Base-by-base conservation (phyloP, 1,140 invertebrate species). In the Bombus confusus region DNA sequence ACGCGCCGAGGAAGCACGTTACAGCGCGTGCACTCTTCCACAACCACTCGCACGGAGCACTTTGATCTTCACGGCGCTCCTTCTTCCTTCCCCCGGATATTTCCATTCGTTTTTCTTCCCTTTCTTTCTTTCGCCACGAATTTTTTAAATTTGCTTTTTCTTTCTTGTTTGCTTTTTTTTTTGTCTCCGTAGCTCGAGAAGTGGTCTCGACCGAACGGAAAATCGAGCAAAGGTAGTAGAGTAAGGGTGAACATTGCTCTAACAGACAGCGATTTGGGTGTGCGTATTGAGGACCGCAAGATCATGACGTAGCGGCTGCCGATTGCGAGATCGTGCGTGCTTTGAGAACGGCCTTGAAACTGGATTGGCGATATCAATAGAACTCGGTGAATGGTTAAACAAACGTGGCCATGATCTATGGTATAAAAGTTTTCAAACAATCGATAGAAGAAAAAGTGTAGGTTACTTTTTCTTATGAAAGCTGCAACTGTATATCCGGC, bases 241-340 rank as follows among this genome's bases (percentile, higher is more conserved):
- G 57, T 6, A 89, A 77, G 57, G 18, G 18, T 81, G 69, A 83
- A 89, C 39, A 43, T 72, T 52, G 83, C 68, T 78, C 59, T 73
- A 69, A 81, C 18, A 57, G 74, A 89, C 57, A 69, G 73, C 47
- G 37, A 41, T 78, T 66, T 77, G 83, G 62, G n/a, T 86, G 85
- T 83, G 75, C 85, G 81, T 88, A 83, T 82, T 83, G 74, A 78
- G 74, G 31, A 87, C 39, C 74, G 73, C 85, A 86, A 64, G 83
- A 75, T 78, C 43, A n/a, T 34, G 41, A 47, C 52, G 79, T 34
- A 68, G 62, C 64, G 79, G 84, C 59, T 83, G 57, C 87, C 87
- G 88, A 89, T 83, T 89, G 81, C 88, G 77, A 85, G 74, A 81
- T 87, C 81, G 78, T 85, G 81, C 66, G 73, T 66, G 80, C 77